A percentile compares a stretch with the other conserved stretches of the same genome.
Conservation (phyloP, 2,113 vertebrate species). For the Nycticryphes semicollaris region DNA sequence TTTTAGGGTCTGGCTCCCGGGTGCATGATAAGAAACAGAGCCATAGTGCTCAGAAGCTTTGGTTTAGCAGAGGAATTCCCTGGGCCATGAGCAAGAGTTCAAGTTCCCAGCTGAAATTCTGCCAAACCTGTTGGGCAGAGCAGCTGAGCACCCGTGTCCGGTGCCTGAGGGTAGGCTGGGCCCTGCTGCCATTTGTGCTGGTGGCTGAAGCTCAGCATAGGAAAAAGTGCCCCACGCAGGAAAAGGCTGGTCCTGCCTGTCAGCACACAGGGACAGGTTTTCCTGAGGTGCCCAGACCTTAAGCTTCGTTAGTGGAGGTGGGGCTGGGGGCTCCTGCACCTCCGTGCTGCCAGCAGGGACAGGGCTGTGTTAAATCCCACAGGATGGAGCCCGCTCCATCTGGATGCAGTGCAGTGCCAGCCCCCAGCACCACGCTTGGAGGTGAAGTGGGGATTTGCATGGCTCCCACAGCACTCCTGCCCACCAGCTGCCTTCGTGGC, state of each 20-base stretch:
- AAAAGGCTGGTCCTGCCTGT: background rate
- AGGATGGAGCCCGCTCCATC: background rate
- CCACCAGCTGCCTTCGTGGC: rapidly evolving
- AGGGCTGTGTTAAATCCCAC: background rate
- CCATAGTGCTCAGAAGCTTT: background rate
- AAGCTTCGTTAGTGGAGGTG: background rate
- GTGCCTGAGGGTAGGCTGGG: background rate
- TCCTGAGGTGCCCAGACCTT: background rate
- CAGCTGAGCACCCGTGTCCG: background rate
- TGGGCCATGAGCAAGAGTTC: background rate
- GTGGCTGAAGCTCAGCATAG: rapidly evolving
- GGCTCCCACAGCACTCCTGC: rapidly evolving
- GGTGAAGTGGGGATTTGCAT: rapidly evolving
- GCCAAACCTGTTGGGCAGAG: background rate
- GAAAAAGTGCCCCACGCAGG: background rate
- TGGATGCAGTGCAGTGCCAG: background rate
- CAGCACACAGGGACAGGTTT: background rate
- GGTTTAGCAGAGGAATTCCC: background rate
- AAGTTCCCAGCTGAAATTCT: background rate
- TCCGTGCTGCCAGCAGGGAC: rapidly evolving
- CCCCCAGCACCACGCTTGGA: background rate
- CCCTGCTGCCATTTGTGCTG: rapidly evolving
- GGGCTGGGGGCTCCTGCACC: background rate
- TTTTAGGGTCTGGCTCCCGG: background rate
- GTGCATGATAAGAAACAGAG: background rate